A percentile compares a stretch with the other conserved stretches of the same genome.
Evolutionary conservation across 2,113 vertebrate genomes (phyloP).

Genomic region (Myxocyprinus asiaticus): DNA sequence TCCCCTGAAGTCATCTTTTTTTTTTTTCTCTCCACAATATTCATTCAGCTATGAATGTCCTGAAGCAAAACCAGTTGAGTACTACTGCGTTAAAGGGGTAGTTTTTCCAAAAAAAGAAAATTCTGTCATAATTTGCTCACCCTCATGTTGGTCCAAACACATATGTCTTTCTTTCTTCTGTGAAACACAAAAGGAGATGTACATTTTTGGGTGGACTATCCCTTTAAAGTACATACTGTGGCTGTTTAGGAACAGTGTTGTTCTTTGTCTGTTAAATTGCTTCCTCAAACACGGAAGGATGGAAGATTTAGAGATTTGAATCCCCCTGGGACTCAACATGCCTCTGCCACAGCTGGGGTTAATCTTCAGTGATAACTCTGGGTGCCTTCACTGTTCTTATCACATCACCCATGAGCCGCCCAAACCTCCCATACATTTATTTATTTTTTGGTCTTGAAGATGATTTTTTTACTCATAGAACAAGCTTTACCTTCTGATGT

Average conservation of each 20-base stretch:
- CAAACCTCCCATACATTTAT: slow-evolving; percentile 14
- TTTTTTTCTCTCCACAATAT: too few relatives aligned
- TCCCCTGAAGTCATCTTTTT: too few relatives aligned
- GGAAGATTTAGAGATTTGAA: slow-evolving; percentile 25
- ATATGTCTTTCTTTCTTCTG: too few relatives aligned
- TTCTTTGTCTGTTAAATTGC: slow-evolving; percentile 8
- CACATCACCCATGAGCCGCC: slow-evolving; percentile 33
- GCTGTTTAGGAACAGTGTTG: slow-evolving; percentile 8
- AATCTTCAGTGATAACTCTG: slow-evolving; percentile 40
- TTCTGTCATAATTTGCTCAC: too few relatives aligned
- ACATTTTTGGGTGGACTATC: too few relatives aligned
- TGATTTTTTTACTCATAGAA: background rate
- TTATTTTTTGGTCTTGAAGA: background rate
- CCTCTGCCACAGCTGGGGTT: slow-evolving; percentile 47
- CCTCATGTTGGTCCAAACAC: too few relatives aligned
- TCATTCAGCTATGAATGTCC: too few relatives aligned
- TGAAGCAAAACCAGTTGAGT: too few relatives aligned
- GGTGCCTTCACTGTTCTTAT: slow-evolving; percentile 42
- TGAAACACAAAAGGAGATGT: too few relatives aligned
- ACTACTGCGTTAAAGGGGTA: background rate
- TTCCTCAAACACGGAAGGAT: background rate
- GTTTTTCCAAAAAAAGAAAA: too few relatives aligned
- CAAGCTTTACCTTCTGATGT: too few relatives aligned
- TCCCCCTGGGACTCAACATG: slow-evolving; percentile 26
- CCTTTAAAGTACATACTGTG: background rate